phyloP scores from a whole-genome alignment of 1,140 invertebrate genomes.

The Drosophila orosa region DNA sequence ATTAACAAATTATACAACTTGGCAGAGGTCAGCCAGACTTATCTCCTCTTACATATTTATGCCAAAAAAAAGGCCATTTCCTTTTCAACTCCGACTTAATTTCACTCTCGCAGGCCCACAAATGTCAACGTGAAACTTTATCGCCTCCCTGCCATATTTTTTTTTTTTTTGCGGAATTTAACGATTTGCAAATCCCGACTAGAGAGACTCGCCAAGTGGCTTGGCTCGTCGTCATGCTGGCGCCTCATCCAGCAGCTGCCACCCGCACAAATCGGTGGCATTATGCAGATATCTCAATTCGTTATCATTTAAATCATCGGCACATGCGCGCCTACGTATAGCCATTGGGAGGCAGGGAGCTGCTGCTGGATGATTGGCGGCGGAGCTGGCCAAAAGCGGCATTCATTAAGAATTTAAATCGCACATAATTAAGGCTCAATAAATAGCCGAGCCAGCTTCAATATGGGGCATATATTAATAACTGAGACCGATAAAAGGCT shows the following conservation, averaged over 20 bases:
- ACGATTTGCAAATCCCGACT: neutral
- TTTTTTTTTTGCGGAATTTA: slow-evolving; percentile 16
- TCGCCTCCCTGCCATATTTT: neutral
- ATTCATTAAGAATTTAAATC: slow-evolving; percentile 83
- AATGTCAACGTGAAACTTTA: slow-evolving; percentile 11
- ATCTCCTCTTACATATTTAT: neutral
- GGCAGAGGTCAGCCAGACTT: neutral
- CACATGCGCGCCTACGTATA: slow-evolving; percentile 58
- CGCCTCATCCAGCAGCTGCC: slow-evolving; percentile 19
- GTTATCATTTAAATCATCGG: slow-evolving; percentile 78
- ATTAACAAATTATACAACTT: neutral
- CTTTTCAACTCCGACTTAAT: neutral
- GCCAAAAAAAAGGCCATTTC: neutral
- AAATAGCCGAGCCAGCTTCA: slow-evolving; percentile 70
- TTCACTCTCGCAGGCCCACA: slow-evolving; percentile 3
- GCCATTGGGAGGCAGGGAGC: slow-evolving; percentile 3
- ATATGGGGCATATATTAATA: slow-evolving; percentile 72
- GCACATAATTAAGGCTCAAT: slow-evolving; percentile 78
- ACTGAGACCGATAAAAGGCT: slow-evolving; percentile 22
- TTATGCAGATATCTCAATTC: slow-evolving; percentile 69
- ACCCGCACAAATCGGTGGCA: slow-evolving; percentile 32
- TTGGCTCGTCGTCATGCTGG: slow-evolving; percentile 33
- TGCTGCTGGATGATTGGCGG: slow-evolving; percentile 20
- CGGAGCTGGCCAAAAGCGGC: slow-evolving; percentile 54
- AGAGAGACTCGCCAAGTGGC: slow-evolving; percentile 9